Conservation (phyloP, 2,113 vertebrate genomes). For the Phocoena sinus region DNA sequence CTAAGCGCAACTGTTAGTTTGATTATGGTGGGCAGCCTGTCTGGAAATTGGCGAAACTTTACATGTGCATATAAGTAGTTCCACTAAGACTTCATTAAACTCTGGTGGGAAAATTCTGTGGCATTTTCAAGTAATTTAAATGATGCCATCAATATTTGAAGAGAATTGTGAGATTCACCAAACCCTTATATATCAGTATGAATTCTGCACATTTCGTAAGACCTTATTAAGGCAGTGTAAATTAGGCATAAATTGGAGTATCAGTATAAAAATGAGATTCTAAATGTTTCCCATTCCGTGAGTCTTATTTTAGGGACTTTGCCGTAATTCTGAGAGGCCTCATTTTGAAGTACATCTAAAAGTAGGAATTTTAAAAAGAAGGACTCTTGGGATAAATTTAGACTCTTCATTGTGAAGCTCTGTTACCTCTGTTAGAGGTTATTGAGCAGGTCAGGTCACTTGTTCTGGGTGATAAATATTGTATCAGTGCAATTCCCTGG, state of each 20-base stretch:
- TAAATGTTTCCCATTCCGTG: neutral
- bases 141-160: neutral
- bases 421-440: neutral
- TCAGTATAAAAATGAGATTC: neutral
- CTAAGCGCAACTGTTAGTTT: conserved; percentile 27
- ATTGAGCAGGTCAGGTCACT: neutral
- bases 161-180: neutral
- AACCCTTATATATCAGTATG: neutral
- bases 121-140: conserved; percentile 39
- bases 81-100: neutral
- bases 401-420: neutral
- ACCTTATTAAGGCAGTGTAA: neutral
- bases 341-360: neutral
- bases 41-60: conserved; percentile 37
- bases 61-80: neutral
- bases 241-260: neutral
- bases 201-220: neutral
- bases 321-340: neutral
- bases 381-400: neutral
- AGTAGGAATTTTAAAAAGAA: neutral
- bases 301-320: neutral
- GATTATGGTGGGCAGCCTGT: neutral
- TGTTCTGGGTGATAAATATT: neutral
- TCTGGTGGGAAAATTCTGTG: neutral
- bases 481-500: neutral